Evolutionary conservation across 2,888 invertebrate species (phyloP).

Genomic region (Diploptera punctata): DNA sequence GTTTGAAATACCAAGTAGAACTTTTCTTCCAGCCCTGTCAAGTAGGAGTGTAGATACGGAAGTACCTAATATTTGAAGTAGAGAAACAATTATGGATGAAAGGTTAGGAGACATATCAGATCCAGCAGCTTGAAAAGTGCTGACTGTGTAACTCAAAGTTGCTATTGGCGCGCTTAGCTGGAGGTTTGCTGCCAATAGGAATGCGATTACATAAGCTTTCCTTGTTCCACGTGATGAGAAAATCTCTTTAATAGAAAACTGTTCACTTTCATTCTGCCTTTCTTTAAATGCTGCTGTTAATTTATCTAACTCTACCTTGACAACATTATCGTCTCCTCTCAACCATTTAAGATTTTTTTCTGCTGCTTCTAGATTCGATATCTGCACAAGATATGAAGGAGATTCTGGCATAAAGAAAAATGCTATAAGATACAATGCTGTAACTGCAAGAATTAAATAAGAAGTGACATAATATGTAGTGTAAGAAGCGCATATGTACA

Average conservation of each 20-base stretch:
- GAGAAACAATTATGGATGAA: conserved; percentile 56
- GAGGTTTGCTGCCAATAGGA: conserved; percentile 54
- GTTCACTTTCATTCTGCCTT: conserved; percentile 36
- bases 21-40: conserved; percentile 56
- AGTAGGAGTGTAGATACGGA: conserved; percentile 48
- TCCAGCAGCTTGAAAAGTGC: conserved; percentile 51
- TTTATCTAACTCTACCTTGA: conserved; percentile 49
- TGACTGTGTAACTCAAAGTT: conserved; percentile 53
- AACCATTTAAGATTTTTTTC: conserved; percentile 49
- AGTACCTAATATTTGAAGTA: conserved; percentile 52
- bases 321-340: conserved; percentile 47
- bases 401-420: conserved; percentile 65
- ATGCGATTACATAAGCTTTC: conserved; percentile 52
- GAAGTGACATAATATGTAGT: conserved; percentile 53
- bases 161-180: conserved; percentile 57
- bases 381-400: conserved; percentile 60
- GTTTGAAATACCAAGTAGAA: conserved; percentile 56
- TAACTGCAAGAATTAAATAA: conserved; percentile 58
- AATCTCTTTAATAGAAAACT: conserved; percentile 50
- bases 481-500: conserved; percentile 66
- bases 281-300: conserved; percentile 43
- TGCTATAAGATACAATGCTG: conserved; percentile 57
- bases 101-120: conserved; percentile 47
- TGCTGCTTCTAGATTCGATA: conserved; percentile 56
- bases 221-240: conserved; percentile 52